Base-by-base conservation (phyloP, 2,113 vertebrate species). In the Triplophysa dalaica region DNA sequence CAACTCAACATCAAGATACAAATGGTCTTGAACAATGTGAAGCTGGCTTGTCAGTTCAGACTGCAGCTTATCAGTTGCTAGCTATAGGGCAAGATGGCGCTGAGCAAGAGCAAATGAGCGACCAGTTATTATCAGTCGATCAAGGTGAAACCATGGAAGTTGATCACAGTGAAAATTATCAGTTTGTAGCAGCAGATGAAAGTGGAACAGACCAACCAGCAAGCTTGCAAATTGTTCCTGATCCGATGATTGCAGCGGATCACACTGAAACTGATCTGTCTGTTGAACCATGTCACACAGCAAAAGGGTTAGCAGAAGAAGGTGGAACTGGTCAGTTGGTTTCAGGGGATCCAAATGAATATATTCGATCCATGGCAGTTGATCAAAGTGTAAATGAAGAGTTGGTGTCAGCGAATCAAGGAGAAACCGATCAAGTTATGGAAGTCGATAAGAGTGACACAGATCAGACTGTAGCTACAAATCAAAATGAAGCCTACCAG, bases 81-180 rank as follows among this genome's bases (percentile, higher is more conserved):
- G n/a, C 13, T 13, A n/a, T 6, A 45, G 9, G 33, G 12, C 70
- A 76, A 4, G 38, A 21, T 73, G 16, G 17, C 26, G 33, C 69
- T 50, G 52, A 10, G 29, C 60, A 65, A 29, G 24, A 13, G 45
- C n/a, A 61, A 66, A 45, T 64, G 26, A 50, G 21, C 8, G 41
- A 14, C 54, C 24, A 77, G 45, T 65, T 65, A n/a, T 26, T 10
- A 38, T 64, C 61, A 38, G 26, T 29, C 48, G 12, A 77, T 52
- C 61, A 77, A 65, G 38, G 24, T 64, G 73, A 75, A 75, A 13
- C 43, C 8, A 14, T 58, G 41, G 24, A 63, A 26, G 17, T 14
- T 14, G 48, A 75, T 75, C 13, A 50, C 11, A 12, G 48, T 50
- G 48, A 14, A 56, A 19, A n/a, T 19, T 1, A 19, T 58, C 61